phyloP scores from a whole-genome alignment of 2,888 invertebrate species.

The Melangyna quadrimaculata region DNA sequence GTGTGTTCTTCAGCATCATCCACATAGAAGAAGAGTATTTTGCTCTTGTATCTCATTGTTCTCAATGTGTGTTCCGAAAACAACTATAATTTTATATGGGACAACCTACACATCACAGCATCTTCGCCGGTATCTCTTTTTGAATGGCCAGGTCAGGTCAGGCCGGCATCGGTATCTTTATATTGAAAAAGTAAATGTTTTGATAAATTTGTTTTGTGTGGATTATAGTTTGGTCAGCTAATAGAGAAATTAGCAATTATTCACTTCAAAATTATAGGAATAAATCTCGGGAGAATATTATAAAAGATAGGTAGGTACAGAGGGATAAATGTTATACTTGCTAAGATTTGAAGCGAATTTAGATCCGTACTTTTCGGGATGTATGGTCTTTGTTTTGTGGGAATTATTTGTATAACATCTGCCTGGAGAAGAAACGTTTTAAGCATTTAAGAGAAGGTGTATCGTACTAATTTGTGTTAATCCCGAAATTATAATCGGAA shows the following conservation, averaged over 20 bases:
- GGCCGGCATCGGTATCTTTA: background rate
- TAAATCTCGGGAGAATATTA: slow-evolving; percentile 69
- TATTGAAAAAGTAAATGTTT: slow-evolving; percentile 73
- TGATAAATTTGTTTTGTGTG: slow-evolving; percentile 71
- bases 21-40: background rate
- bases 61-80: slow-evolving; percentile 18
- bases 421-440: background rate
- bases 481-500: background rate
- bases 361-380: background rate
- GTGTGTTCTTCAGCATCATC: slow-evolving; percentile 13
- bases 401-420: slow-evolving; percentile 14
- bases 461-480: slow-evolving; percentile 14
- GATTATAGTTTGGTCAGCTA: slow-evolving; percentile 72
- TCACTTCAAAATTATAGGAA: slow-evolving; percentile 76
- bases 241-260: slow-evolving; percentile 78
- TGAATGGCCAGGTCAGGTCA: no score
- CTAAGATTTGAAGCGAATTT: background rate
- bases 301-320: no score
- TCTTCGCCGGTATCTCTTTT: slow-evolving; percentile 37
- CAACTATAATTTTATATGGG: background rate
- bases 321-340: background rate
- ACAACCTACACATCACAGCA: background rate
- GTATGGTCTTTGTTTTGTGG: background rate
- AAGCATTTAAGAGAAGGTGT: background rate
- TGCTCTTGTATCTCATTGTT: slow-evolving; percentile 43